Base-by-base conservation (phyloP, 2,888 invertebrate species). In the Caenorhabditis sp. region DNA sequence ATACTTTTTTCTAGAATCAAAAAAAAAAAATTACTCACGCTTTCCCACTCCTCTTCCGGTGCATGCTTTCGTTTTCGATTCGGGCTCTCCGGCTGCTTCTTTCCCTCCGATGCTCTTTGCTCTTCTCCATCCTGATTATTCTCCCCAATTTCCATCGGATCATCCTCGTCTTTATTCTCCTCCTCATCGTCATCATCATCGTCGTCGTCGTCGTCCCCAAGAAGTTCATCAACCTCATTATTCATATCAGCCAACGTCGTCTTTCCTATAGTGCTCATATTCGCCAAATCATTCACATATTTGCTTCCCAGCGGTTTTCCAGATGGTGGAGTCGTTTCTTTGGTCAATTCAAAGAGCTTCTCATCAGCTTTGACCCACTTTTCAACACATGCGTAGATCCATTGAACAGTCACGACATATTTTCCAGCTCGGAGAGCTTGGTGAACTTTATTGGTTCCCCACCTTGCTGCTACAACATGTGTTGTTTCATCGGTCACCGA, bases 381-480 rank as follows among this genome's bases (percentile, higher is more conserved):
- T 36, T 83, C 83, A 21, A 81, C 72, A 57, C 84, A 85, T 0
- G 80, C 78, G 43, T 79, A 78, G 14, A 87, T 70, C 86, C 86
- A 86, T 20, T 70, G 70, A 0, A 76, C 74, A 20, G 77, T 80
- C 21, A 87, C 85, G 12, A 85, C 76, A 49, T 81, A 79, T 25
- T 85, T 83, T 8, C 69, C 67, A 20, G 58, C 65, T 27, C 71
- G 70, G 3, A 62, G 54, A 2, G 86, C 86, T 52, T 71, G 67
- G 53, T 80, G 81, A 5, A 83, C 77, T 70, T 86, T 86, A 36
- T 85, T 86, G 70, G 86, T 87, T 38, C 83, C 84, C 70, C 80
- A 80, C 38, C 81, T 59, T 1, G 80, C 84, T 17, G 84, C 97
- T 0, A 99, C 94, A 62, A 99, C 90, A 90, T 99, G 97, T 1